Percentiles rank a stretch among this genome's conserved stretches.
These are phyloP conservation scores for Ochotona curzoniae DNA, from an alignment of 2,113 vertebrate species.

Conservation along the genomic window DNA sequence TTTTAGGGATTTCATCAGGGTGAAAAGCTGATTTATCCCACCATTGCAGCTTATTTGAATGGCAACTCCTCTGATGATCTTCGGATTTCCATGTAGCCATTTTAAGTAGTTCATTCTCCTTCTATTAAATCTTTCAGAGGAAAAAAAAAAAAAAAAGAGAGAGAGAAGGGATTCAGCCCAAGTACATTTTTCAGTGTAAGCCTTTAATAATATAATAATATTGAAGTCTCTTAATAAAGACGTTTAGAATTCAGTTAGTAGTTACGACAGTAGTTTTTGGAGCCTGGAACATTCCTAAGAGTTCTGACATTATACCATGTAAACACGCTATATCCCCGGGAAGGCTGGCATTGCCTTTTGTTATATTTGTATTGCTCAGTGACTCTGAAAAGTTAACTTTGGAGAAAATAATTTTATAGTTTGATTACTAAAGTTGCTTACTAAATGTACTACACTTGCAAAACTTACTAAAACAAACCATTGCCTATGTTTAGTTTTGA, in stretches of 20 bases:
- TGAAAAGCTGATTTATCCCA: neutral
- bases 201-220: neutral
- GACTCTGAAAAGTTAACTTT: neutral
- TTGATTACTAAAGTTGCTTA: neutral
- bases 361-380: neutral
- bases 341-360: neutral
- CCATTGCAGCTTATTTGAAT: neutral
- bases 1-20: neutral
- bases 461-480: neutral
- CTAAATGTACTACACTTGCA: no score
- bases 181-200: slow-evolving; percentile 4
- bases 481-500: neutral
- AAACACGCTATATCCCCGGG: neutral
- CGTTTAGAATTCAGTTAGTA: neutral
- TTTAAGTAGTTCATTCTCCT: neutral
- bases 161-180: neutral
- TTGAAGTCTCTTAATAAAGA: neutral
- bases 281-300: neutral
- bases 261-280: slow-evolving; percentile 15
- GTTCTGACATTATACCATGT: neutral
- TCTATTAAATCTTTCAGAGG: neutral
- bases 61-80: neutral
- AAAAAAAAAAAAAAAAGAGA: neutral
- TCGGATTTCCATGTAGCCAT: neutral
- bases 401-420: neutral